Percentiles rank a stretch among this genome's conserved stretches.
These are phyloP conservation scores for Eulemur macaco DNA, from an alignment of 2,113 vertebrate genomes.

Conservation along the genomic window DNA sequence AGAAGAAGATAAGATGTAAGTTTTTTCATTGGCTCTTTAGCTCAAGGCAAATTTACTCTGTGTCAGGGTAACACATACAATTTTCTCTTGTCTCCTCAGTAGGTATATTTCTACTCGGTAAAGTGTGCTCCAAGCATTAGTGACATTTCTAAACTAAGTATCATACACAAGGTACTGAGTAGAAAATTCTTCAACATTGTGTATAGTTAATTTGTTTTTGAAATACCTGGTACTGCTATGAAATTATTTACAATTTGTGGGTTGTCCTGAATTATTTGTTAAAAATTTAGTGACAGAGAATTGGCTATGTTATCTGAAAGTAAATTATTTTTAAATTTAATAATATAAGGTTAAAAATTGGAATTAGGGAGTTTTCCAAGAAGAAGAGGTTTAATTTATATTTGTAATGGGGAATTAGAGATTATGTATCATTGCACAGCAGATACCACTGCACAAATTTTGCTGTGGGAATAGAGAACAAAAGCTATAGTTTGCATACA, in stretches of 20 bases:
- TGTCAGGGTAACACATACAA: not conserved
- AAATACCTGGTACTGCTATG: not conserved
- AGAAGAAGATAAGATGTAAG: not conserved
- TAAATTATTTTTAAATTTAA: not conserved
- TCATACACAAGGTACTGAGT: not conserved
- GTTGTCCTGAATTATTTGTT: not conserved
- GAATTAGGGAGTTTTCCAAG: not conserved
- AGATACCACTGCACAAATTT: not conserved
- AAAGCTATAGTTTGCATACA: not conserved
- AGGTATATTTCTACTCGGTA: not conserved
- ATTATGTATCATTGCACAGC: not conserved
- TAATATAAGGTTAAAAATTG: not conserved
- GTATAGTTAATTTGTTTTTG: not conserved
- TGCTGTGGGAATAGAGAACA: not conserved
- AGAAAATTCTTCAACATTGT: not conserved
- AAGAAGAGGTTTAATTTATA: not conserved
- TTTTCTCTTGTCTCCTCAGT: not conserved
- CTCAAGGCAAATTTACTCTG: not conserved
- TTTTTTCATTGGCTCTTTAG: not conserved
- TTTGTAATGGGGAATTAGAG: not conserved
- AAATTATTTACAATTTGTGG: not conserved
- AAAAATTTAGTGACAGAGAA: not conserved
- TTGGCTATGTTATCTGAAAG: not conserved
- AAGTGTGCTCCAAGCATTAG: not conserved
- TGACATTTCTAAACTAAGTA: not conserved